Evolutionary conservation across 2,888 invertebrate species (phyloP), one percentile per base, ranked within the genome.

Genomic region (Sympetrum striolatum): DNA sequence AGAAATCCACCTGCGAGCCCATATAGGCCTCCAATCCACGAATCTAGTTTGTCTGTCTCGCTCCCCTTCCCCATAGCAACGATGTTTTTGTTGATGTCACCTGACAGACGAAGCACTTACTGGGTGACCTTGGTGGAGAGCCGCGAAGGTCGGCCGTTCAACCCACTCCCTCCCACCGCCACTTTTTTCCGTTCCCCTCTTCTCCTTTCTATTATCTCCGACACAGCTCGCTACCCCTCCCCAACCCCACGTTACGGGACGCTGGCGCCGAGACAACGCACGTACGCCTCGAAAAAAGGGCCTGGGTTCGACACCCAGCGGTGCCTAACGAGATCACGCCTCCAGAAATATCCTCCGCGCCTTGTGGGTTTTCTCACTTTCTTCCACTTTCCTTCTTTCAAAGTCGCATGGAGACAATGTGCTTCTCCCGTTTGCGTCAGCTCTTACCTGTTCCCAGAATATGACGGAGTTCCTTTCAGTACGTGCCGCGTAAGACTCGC

Each of bases 131-230:
- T 86, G 86, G 14, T 35, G 58, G 82, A 82, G 53, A 35, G 86
- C 58, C 86, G 86, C 86, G 86, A 86, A 86, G 86, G 86, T 86
- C 86, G 86, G 86, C 3, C 86, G 60, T 86, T 86, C 37, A 86
- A 86, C 86, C 86, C 80, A 14, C 31, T 15, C 73, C 31, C 25
- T 31, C 73, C 60, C 60, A 22, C 60, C 60, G 22, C n/a, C 4
- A 0, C 14, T n/a, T 31, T 73, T 31, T n/a, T n/a, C 39, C n/a
- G 14, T 60, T 10, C 80, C 80, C 25, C 37, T n/a, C 31, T 79
- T 22, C 31, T 6, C 25, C 31, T 35, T 39, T 58, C 82, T 58
- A 44, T 73, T 73, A 73, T 73, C 73, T 2, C 73, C 73, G 58
- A 14, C 31, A 82, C 82, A 31, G 82, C 82, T 18, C 31, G 22